phyloP scores from a whole-genome alignment of 1,140 invertebrate genomes.

The Drosophila azteca region DNA sequence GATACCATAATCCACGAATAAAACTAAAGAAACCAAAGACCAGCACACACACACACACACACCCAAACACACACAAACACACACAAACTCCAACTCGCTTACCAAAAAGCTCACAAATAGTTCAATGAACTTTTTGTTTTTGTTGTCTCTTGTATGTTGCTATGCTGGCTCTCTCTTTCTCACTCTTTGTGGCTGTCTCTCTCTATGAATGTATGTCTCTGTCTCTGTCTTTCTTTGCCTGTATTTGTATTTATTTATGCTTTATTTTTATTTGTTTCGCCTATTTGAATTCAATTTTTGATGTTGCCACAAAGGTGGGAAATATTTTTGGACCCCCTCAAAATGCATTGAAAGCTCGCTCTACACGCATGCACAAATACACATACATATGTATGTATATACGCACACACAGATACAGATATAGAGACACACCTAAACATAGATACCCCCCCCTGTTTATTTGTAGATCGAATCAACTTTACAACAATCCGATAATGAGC shows the following conservation, averaged over 20 bases:
- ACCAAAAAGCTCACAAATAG: conserved; percentile 82
- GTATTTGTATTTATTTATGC: conserved; percentile 64
- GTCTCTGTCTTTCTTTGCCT: conserved; percentile 11
- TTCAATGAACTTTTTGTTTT: conserved; percentile 73
- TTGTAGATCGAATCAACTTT: conserved; percentile 29
- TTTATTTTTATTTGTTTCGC: conserved; percentile 64
- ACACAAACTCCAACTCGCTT: conserved; percentile 21
- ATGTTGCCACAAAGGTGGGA: conserved; percentile 47
- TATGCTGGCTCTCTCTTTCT: conserved; percentile 49
- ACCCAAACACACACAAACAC: conserved; percentile 44
- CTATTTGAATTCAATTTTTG: conserved; percentile 69
- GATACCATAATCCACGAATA: conserved; percentile 82
- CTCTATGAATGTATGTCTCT: conserved; percentile 13
- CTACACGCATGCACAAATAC: conserved; percentile 1
- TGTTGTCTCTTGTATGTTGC: conserved; percentile 58
- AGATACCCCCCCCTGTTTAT: conserved; percentile 13
- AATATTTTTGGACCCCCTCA: conserved; percentile 30
- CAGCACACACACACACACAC: conserved; percentile 49
- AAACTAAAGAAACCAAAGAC: conserved; percentile 76
- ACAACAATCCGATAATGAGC: conserved; percentile 10
- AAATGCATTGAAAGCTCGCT: conserved; percentile 69
- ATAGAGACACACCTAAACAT: conserved; percentile 9
- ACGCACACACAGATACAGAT: conserved; percentile 17
- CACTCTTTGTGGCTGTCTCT: conserved; percentile 16
- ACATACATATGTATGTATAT: too few relatives aligned